These are phyloP conservation scores for Myrmecobius fasciatus DNA, from an alignment of 2,113 vertebrate species.

Conservation along the genomic window DNA sequence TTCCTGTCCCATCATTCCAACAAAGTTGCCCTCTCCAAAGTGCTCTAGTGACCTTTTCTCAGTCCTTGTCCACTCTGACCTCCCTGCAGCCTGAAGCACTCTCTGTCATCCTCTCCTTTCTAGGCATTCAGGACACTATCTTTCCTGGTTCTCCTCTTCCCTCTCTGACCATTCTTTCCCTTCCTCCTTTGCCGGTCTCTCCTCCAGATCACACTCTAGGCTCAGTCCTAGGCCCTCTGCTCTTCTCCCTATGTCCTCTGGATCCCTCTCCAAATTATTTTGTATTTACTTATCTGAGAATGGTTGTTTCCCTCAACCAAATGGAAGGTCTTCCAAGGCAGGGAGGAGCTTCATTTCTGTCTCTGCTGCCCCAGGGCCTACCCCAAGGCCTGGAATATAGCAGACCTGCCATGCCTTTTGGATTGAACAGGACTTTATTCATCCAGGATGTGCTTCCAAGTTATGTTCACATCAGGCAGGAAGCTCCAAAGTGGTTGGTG, in stretches of 20 bases:
- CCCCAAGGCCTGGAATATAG: neutral
- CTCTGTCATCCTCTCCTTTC: neutral
- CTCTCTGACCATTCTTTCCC: neutral
- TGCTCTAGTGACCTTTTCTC: neutral
- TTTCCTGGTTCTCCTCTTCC: neutral
- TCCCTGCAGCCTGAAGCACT: neutral
- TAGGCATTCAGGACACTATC: neutral
- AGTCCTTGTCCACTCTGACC: neutral
- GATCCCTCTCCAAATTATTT: neutral
- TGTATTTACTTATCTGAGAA: neutral
- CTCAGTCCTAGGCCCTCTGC: neutral
- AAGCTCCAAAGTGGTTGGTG: neutral
- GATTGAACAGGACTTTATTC: neutral
- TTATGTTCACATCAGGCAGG: neutral
- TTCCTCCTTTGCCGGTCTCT: neutral
- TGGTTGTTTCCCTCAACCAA: neutral
- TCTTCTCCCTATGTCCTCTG: neutral
- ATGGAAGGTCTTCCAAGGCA: neutral
- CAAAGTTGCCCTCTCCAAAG: neutral
- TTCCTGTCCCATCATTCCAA: neutral
- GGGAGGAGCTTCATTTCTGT: neutral
- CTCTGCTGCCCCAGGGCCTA: neutral
- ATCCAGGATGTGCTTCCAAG: neutral
- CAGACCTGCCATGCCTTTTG: neutral
- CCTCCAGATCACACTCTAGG: neutral